These are phyloP conservation scores for Salminus brasiliensis DNA, from an alignment of 2,113 vertebrate genomes.

Conservation along the genomic window DNA sequence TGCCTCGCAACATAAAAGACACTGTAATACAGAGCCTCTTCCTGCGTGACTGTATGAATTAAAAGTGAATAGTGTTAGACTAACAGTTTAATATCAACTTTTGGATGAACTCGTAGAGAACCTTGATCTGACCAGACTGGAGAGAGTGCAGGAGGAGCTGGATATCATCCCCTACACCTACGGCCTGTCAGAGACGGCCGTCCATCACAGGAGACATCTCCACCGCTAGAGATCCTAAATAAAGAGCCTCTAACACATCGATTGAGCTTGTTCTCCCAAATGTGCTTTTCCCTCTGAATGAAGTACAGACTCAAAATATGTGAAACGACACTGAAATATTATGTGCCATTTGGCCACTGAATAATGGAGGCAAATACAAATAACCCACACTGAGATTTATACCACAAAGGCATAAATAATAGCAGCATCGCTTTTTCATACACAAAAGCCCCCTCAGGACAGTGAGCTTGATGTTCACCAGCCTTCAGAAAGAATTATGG, in stretches of 20 bases:
- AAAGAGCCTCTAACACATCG: background rate
- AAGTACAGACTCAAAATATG: background rate
- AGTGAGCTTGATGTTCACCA: background rate
- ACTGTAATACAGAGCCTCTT: no score
- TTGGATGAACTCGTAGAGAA: no score
- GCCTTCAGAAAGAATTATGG: conserved; percentile 15
- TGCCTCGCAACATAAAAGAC: no score
- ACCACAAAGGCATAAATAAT: conserved; percentile 8
- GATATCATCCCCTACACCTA: conserved; percentile 11
- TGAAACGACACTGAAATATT: background rate
- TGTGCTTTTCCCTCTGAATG: background rate
- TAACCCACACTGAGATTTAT: conserved; percentile 24
- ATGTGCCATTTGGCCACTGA: background rate
- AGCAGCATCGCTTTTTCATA: background rate
- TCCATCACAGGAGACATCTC: background rate
- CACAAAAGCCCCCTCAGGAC: conserved; percentile 3
- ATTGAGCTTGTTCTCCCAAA: background rate
- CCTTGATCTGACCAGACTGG: background rate
- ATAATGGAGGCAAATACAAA: background rate
- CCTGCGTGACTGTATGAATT: no score
- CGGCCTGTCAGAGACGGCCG: background rate
- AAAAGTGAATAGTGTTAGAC: no score
- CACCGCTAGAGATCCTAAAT: background rate
- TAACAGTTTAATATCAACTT: no score
- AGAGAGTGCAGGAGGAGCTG: background rate